Evolutionary conservation across 35 echinoderm and acorn worm genomes (phyloP).

Genomic region (Acanthaster planci): DNA sequence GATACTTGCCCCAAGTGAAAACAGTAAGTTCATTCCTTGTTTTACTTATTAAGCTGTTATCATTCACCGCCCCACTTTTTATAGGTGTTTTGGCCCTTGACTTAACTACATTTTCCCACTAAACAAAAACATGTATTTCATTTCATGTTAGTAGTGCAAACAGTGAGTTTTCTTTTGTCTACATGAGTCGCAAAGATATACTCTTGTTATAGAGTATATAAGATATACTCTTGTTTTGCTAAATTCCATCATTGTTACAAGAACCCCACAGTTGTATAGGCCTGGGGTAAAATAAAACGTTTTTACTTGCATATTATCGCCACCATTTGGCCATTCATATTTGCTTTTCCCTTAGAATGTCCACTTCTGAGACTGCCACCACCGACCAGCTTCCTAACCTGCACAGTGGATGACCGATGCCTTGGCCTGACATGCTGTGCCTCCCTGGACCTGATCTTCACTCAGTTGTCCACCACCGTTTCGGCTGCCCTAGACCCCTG

Average conservation of each 20-base stretch:
- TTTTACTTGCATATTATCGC: neutral
- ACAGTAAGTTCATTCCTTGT: neutral
- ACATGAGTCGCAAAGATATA: neutral
- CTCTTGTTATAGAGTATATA: neutral
- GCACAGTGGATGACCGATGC: slow-evolving; percentile 14
- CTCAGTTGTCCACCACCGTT: neutral
- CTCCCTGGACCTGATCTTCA: neutral
- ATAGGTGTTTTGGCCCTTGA: neutral
- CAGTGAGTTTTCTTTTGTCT: neutral
- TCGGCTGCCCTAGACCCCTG: slow-evolving; percentile 8
- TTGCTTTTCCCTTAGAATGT: neutral
- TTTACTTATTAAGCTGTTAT: no score
- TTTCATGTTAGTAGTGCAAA: neutral
- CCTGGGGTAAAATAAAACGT: neutral
- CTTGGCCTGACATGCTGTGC: slow-evolving; percentile 18
- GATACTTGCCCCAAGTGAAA: neutral
- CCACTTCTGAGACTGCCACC: neutral
- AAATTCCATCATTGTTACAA: neutral
- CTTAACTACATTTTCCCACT: no score
- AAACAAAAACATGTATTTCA: no score
- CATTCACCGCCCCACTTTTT: neutral
- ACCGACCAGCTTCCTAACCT: neutral
- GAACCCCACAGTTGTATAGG: neutral
- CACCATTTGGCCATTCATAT: neutral
- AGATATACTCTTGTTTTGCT: neutral